Evolutionary conservation across 2,888 invertebrate genomes (phyloP).

Genomic region (Vannuccia rotundouncinata): DNA sequence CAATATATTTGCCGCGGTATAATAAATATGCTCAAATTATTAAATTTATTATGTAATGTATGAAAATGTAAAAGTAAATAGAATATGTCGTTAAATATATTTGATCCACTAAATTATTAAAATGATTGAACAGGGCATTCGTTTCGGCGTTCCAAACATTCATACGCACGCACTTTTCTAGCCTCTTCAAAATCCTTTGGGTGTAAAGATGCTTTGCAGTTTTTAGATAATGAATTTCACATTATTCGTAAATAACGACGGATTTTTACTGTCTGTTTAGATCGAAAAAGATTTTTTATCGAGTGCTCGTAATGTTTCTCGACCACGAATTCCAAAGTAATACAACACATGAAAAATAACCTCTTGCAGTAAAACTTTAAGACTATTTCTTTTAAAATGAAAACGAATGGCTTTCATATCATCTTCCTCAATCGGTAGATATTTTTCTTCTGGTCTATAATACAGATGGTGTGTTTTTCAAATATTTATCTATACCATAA

Average conservation of each 20-base stretch:
- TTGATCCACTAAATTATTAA: too few relatives aligned
- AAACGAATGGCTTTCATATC: not conserved
- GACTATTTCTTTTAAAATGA: not conserved
- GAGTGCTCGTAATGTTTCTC: not conserved
- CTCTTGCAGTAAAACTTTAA: not conserved
- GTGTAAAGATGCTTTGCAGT: not conserved
- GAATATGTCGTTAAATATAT: too few relatives aligned
- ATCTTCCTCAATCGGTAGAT: not conserved
- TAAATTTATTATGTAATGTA: too few relatives aligned
- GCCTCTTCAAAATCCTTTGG: not conserved
- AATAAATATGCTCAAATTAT: too few relatives aligned
- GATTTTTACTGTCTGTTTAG: not conserved
- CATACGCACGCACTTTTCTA: not conserved
- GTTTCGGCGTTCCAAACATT: not conserved
- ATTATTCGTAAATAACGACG: not conserved
- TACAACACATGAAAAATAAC: not conserved
- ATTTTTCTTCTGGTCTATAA: not conserved
- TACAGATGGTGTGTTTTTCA: too few relatives aligned
- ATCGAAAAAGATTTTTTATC: not conserved
- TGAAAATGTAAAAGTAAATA: too few relatives aligned
- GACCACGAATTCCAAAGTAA: not conserved
- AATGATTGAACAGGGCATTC: not conserved
- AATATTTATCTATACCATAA: too few relatives aligned
- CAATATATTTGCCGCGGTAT: too few relatives aligned
- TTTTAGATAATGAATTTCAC: not conserved